Base-by-base conservation (phyloP, 2,888 invertebrate species). In the Nycteola revayana region DNA sequence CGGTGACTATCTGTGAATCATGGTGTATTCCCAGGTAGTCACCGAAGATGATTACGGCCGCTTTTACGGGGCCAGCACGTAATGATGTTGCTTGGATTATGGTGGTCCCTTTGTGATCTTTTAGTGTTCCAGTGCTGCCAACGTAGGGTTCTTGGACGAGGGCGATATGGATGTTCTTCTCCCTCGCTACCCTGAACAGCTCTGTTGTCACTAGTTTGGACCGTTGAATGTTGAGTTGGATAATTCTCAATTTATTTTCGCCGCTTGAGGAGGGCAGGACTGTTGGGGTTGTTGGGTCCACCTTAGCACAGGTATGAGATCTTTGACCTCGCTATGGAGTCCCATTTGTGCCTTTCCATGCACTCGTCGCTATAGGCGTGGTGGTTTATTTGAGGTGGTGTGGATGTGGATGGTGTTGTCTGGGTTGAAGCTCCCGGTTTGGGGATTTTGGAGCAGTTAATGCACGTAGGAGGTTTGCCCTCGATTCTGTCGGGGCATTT, bases 291-390 rank as follows among this genome's bases (percentile, higher is more conserved):
- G 14, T 14, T 3, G 7, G 4, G 7, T n/a, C 18, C 18, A 18
- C 21, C 7, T 21, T 21, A 21, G 21, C 21, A 21, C n/a, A n/a
- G n/a, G 21, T 21, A 21, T n/a, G 21, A 2, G 3, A 21, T 7
- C 7, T 3, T 7, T 21, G 7, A 7, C 7, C 21, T 7, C 7
- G 21, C 21, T 7, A 21, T 7, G 3, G 2, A 3, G 2, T 21
- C 50, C 48, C 46, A 51, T 20, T 9, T 41, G 4, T 7, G 25
- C 0, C 42, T 6, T 0, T 25, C 11, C 0, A 36, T 31, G 26
- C 49, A 50, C 0, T 30, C 25, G 0, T 1, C 1, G 25, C 21
- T 31, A 20, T 46, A 55, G 0, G 46, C 44, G n/a, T 36, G 33
- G 25, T 51, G 45, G 3, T 7, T 2, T 7, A 7, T 7, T 2